Evolutionary conservation across 2,113 vertebrate genomes (phyloP).

Genomic region (Tachycineta bicolor): DNA sequence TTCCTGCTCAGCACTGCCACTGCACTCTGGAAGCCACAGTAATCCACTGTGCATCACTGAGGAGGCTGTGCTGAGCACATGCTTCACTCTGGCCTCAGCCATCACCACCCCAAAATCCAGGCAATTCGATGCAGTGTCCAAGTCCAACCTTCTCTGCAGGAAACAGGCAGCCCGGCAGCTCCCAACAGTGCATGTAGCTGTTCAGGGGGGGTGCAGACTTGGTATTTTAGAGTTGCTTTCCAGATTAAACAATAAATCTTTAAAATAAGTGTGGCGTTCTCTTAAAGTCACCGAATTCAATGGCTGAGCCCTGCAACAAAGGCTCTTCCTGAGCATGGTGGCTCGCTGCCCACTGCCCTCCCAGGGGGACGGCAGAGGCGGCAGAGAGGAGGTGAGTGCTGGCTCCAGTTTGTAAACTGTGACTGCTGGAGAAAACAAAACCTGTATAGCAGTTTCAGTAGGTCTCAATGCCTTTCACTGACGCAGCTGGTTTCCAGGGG

Average conservation of each 20-base stretch:
- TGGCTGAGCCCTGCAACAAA: conserved; percentile 61
- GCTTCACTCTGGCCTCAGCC: neutral
- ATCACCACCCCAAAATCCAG: neutral
- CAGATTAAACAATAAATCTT: conserved; percentile 25
- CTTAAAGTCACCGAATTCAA: conserved; percentile 47
- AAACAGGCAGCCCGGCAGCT: neutral
- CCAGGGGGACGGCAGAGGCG: neutral
- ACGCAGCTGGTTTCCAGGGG: accelerated
- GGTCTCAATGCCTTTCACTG: neutral
- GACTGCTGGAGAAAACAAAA: conserved; percentile 37
- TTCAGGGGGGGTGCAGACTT: neutral
- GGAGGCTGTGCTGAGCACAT: neutral
- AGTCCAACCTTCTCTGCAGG: neutral
- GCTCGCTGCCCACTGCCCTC: conserved; percentile 60
- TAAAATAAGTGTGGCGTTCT: conserved; percentile 38
- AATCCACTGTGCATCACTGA: neutral
- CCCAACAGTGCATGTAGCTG: accelerated
- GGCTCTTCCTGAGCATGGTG: conserved; percentile 66
- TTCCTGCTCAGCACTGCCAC: neutral
- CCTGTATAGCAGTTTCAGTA: neutral
- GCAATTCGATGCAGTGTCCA: neutral
- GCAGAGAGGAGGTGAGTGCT: conserved; percentile 55
- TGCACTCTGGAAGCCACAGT: neutral
- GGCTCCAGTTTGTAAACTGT: conserved; percentile 34
- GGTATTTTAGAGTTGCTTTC: conserved; percentile 21